Percentiles rank a stretch among this genome's conserved stretches.
These are phyloP conservation scores for Aspidapion aeneum DNA, from an alignment of 2,888 invertebrate species.

Conservation along the genomic window DNA sequence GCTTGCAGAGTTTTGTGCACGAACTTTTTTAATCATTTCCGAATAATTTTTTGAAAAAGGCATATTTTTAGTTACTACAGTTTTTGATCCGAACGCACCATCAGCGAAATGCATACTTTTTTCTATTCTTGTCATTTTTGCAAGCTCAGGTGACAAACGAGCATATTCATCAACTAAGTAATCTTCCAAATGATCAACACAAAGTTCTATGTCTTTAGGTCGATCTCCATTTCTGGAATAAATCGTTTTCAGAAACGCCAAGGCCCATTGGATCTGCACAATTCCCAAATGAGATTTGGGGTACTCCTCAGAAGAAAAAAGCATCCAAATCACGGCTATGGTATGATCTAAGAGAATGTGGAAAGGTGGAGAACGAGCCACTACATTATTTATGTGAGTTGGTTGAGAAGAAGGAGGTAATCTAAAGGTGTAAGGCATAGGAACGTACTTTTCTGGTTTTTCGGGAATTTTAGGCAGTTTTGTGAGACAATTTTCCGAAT, in stretches of 20 bases:
- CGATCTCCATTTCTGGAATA: constrained; percentile 40
- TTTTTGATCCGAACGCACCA: constrained; percentile 26
- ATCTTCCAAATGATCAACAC: constrained; percentile 44
- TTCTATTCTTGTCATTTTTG: constrained; percentile 23
- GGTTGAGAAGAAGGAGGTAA: constrained; percentile 30
- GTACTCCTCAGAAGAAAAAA: constrained; percentile 39
- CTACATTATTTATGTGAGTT: constrained; percentile 29
- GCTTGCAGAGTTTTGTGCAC: constrained; percentile 4
- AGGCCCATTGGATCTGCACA: constrained; percentile 48
- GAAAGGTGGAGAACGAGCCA: constrained; percentile 43
- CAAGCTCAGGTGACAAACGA: constrained; percentile 30
- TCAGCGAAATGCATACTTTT: constrained; percentile 28
- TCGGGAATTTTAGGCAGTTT: constrained; percentile 28
- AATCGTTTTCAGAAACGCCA: constrained; percentile 44
- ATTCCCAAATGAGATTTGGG: constrained; percentile 39
- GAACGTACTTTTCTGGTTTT: constrained; percentile 29
- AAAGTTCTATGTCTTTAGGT: constrained; percentile 43
- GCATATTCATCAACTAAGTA: constrained; percentile 45
- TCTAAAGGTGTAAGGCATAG: constrained; percentile 43
- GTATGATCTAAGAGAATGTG: constrained; percentile 46
- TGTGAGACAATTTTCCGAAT: constrained; percentile 24
- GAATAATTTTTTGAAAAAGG: constrained; percentile 43
- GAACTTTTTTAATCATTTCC: constrained; percentile 33
- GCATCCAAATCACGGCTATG: constrained; percentile 47
- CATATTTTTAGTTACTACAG: constrained; percentile 27